Evolutionary conservation across 1,140 invertebrate genomes (phyloP).

Genomic region (Trichonephila clavipes): DNA sequence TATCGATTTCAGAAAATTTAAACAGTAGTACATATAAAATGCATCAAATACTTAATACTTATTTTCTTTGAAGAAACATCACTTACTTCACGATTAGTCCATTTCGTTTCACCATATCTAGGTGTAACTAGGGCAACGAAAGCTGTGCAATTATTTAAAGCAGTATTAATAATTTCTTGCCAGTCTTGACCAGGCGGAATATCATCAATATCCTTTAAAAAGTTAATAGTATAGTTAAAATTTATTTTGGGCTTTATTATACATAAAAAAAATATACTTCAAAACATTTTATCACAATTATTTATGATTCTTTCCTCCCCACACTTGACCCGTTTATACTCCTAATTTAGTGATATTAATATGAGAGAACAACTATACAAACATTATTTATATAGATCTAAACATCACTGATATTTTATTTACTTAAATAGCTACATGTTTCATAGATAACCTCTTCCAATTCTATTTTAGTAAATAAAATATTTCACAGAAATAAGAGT

Average conservation of each 20-base stretch:
- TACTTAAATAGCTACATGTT: background rate
- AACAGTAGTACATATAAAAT: background rate
- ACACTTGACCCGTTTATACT: too few relatives aligned
- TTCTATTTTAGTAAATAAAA: too few relatives aligned
- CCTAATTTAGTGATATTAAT: too few relatives aligned
- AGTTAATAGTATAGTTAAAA: background rate
- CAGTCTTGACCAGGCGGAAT: slow-evolving; percentile 81
- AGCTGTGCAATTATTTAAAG: slow-evolving; percentile 81
- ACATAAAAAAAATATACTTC: background rate
- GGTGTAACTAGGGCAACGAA: slow-evolving; percentile 81
- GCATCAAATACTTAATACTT: background rate
- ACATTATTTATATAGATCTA: too few relatives aligned
- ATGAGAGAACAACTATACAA: too few relatives aligned
- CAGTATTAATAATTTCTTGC: slow-evolving; percentile 81
- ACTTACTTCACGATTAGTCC: slow-evolving; percentile 82
- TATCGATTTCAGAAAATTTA: background rate
- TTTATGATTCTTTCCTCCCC: background rate
- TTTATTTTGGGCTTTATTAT: too few relatives aligned
- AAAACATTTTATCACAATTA: background rate
- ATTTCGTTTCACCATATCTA: slow-evolving; percentile 81
- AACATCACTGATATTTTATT: background rate
- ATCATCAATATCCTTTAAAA: slow-evolving; percentile 81
- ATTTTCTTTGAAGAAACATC: background rate
- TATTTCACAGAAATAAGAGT: too few relatives aligned
- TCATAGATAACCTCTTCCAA: background rate